These are phyloP conservation scores for Coronaproctus castanopsis DNA, from an alignment of 2,888 invertebrate species.

Conservation along the genomic window DNA sequence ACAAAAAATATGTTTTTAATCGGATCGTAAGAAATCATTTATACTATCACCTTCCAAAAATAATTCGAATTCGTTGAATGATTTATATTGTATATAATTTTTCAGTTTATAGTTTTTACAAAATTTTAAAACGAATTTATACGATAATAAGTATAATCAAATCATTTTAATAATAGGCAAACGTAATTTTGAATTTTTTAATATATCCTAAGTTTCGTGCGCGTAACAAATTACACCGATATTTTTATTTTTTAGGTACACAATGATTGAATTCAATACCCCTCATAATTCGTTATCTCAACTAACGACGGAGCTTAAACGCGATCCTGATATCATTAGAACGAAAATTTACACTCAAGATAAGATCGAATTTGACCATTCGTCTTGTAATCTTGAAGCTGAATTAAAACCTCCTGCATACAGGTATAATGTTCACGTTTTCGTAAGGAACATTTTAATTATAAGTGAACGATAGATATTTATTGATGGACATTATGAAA, in stretches of 20 bases:
- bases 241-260: background rate
- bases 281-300: background rate
- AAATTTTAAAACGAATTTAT: background rate
- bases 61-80: no score
- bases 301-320: background rate
- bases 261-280: background rate
- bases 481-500: no score
- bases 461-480: no score
- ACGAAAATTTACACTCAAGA: background rate
- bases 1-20: background rate
- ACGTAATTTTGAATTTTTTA: no score
- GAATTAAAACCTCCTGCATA: background rate
- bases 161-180: no score
- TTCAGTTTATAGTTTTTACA: background rate
- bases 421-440: background rate
- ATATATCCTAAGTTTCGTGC: background rate
- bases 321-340: background rate
- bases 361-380: background rate
- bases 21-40: background rate
- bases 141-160: background rate
- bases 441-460: no score
- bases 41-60: no score
- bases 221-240: background rate
- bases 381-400: background rate
- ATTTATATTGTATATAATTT: no score